Evolutionary conservation across 2,113 vertebrate species (phyloP).

Genomic region (Atrichornis clamosus): DNA sequence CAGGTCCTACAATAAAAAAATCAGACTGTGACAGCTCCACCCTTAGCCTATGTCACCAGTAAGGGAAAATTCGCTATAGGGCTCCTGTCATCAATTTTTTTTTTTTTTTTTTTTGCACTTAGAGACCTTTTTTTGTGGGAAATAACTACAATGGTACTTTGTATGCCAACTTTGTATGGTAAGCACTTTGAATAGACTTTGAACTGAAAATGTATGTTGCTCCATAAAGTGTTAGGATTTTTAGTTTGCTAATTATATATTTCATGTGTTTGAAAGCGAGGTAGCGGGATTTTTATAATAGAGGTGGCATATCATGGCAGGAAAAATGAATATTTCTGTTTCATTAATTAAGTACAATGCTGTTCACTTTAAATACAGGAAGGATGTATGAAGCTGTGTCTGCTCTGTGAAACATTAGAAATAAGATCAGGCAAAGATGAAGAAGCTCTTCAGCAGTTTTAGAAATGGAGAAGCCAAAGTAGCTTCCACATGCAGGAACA

Average conservation of each 20-base stretch:
- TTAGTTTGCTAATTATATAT: neutral
- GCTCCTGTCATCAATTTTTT: neutral
- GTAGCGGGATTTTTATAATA: neutral
- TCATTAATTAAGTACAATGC: neutral
- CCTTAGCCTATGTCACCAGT: conserved; percentile 1
- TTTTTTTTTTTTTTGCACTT: neutral
- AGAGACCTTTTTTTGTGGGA: neutral
- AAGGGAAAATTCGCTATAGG: neutral
- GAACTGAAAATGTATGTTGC: neutral
- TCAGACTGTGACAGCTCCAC: neutral
- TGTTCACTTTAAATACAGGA: neutral
- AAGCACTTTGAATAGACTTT: neutral
- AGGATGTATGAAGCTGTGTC: neutral
- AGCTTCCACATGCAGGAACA: neutral
- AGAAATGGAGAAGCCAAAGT: neutral
- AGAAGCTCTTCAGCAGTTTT: neutral
- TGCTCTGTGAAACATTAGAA: neutral
- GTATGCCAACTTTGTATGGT: neutral
- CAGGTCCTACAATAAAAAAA: neutral
- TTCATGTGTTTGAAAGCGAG: neutral
- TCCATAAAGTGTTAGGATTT: neutral
- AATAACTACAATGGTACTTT: fast-evolving
- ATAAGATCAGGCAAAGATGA: neutral
- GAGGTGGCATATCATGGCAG: neutral
- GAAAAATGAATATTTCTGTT: neutral